Evolutionary conservation across 2,797 vertebrate genomes (phyloP).

Genomic region (Oreortyx pictus): DNA sequence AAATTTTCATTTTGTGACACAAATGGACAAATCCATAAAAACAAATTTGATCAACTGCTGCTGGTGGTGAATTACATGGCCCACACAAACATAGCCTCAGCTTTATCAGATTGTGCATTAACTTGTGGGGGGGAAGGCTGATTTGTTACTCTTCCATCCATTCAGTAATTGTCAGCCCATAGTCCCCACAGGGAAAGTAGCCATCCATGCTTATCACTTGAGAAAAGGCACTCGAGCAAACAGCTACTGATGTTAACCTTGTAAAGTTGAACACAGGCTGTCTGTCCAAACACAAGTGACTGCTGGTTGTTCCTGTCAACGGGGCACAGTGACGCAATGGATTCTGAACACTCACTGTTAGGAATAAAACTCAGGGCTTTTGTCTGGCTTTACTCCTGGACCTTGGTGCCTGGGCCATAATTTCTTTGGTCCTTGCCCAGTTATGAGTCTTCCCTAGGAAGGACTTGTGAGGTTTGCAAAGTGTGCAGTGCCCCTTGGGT

Average conservation of each 20-base stretch:
- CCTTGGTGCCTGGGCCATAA: neutral
- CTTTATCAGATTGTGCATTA: neutral
- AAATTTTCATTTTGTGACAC: neutral
- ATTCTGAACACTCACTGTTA: neutral
- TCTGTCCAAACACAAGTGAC: neutral
- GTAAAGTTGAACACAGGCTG: neutral
- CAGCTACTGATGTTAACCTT: slow-evolving; percentile 3
- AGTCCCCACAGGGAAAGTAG: slow-evolving; percentile 14
- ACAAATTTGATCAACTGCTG: neutral
- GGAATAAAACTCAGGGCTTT: neutral
- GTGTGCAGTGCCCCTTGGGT: neutral
- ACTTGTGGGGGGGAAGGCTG: neutral
- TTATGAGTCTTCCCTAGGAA: neutral
- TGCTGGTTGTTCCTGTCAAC: neutral
- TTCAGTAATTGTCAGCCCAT: neutral
- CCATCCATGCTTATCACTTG: neutral
- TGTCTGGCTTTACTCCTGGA: neutral
- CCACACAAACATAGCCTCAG: neutral
- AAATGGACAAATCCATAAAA: slow-evolving; percentile 4
- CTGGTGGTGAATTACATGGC: neutral
- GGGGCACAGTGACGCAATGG: neutral
- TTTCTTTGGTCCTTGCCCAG: neutral
- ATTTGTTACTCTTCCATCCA: slow-evolving; percentile 30
- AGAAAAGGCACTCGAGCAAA: neutral
- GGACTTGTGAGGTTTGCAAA: neutral